Base-by-base conservation (phyloP, 2,113 vertebrate genomes). In the Pangasianodon gigas region DNA sequence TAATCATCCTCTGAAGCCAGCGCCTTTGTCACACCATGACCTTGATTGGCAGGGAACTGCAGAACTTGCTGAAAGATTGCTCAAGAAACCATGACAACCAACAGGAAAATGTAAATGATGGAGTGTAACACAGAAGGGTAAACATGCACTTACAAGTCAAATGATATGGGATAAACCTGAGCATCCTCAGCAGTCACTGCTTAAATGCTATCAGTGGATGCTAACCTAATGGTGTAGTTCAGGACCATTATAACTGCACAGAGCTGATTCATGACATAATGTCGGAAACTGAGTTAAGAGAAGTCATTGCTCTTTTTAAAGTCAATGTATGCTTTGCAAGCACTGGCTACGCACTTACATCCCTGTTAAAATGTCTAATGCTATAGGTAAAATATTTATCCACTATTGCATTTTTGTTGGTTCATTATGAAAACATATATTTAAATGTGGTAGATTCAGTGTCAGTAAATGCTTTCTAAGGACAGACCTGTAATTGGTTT, bases 21-120 rank as follows among this genome's bases (percentile, higher is more conserved):
- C 92, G 95, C 94, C 95, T 95, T 94, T 94, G 94, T 95, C 94
- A 94, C 93, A 93, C 84, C 84, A 62, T 88, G 94, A 94, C 95
- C 94, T 96, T 96, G 95, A 94, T 91, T 90, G 92, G 91, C 89
- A 92, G 92, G 92, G 92, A 90, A 89, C 75, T 93, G 92, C 95
- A 95, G 69, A 29, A 85, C 74, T 79, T 41, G 46, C 11, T 87
- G 29, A 89, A 91, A 89, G 84, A 89, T 87, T 95, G 94, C 92
- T 93, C 71, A 77, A 75, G 94, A 92, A 96, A 91, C 95, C 95
- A 96, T 95, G 94, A 94, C 95, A 96, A 95, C 95, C 93, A 93
- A 90, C 89, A 32, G 46, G 7, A 24, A 21, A 92, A 93, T 94
- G 94, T 93, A 93, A 95, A 85, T 87, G 82, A 85, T 87, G 80